phyloP scores from a whole-genome alignment of 2,797 vertebrate genomes.

The Megalops cyprinoides region DNA sequence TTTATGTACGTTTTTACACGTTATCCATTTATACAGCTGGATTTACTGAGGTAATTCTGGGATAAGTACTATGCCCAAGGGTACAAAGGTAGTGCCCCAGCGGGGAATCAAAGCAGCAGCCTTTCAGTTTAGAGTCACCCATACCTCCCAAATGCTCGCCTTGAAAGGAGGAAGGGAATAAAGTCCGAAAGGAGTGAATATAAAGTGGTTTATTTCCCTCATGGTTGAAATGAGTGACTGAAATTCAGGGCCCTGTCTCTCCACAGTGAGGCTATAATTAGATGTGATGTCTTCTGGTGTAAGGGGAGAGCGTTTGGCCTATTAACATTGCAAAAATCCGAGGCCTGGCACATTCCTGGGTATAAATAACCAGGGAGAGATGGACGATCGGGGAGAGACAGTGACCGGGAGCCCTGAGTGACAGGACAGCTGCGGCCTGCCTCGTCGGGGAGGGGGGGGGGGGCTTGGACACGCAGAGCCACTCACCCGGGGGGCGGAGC shows the following conservation, averaged over 20 bases:
- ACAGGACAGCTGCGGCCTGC: slow-evolving; percentile 72
- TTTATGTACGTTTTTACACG: no score
- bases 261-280: slow-evolving; percentile 69
- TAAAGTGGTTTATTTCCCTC: not conserved
- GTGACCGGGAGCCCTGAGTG: slow-evolving; percentile 65
- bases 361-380: slow-evolving; percentile 76
- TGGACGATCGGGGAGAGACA: slow-evolving; percentile 51
- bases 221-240: slow-evolving; percentile 26
- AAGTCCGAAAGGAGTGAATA: not conserved
- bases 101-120: no score
- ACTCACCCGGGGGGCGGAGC: slow-evolving; percentile 18
- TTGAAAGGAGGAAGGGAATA: not conserved
- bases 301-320: slow-evolving; percentile 73
- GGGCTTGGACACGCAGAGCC: slow-evolving; percentile 43
- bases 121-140: no score
- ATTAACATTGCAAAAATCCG: slow-evolving; percentile 79
- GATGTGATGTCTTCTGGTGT: slow-evolving; percentile 79
- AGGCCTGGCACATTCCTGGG: slow-evolving; percentile 79
- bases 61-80: no score
- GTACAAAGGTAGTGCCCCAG: no score
- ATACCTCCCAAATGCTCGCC: not conserved
- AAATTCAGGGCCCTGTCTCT: slow-evolving; percentile 27
- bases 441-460: slow-evolving; percentile 42
- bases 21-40: no score
- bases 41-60: no score